Evolutionary conservation across 2,113 vertebrate species (phyloP), one percentile per base, ranked within the genome.

Genomic region (Malurus alboscapulatus): DNA sequence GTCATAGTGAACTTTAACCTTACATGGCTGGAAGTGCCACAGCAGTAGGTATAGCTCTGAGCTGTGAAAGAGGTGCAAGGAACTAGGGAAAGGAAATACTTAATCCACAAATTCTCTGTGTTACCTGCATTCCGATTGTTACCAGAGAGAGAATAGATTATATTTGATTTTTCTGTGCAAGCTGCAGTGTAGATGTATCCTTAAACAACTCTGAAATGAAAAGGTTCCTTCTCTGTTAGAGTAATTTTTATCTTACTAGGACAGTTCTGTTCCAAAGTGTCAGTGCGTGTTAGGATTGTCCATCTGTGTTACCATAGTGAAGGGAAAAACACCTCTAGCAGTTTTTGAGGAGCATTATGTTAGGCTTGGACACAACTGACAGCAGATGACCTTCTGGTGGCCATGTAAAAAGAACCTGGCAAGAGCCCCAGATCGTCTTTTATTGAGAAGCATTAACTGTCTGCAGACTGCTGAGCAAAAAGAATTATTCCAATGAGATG

Each of bases 21-120:
- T 12, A 4, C 2, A 1, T 42, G 55, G 7, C 55, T 84, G 10
- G 10, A 55, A 59, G 16, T 47, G 69, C 40, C 32, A n/a, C 19
- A 66, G 47, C 20, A 51, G 54, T 14, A 19, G 18, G 10, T 71
- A 38, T 26, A 59, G 26, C 61, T 67, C 68, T 61, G 57, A 67
- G 40, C 55, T 75, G 7, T 53, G 13, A 57, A 62, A 68, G 48
- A 44, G n/a, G 7, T 67, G n/a, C 29, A 44, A 48, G 27, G 47
- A 75, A 5, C n/a, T 69, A 51, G 20, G 27, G 58, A 66, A 72
- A 14, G 27, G 58, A 62, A 72, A 14, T 61, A n/a, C 8, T 74
- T 29, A 11, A 32, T 57, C 42, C 0, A 0, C 65, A 32, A 32
- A n/a, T 74, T 20, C 25, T 71, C 32, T 85, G 14, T 2, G 1